A percentile compares a stretch with the other conserved stretches of the same genome.
phyloP scores from a whole-genome alignment of 2,113 vertebrate species.

The Forbesichthys agassizii region DNA sequence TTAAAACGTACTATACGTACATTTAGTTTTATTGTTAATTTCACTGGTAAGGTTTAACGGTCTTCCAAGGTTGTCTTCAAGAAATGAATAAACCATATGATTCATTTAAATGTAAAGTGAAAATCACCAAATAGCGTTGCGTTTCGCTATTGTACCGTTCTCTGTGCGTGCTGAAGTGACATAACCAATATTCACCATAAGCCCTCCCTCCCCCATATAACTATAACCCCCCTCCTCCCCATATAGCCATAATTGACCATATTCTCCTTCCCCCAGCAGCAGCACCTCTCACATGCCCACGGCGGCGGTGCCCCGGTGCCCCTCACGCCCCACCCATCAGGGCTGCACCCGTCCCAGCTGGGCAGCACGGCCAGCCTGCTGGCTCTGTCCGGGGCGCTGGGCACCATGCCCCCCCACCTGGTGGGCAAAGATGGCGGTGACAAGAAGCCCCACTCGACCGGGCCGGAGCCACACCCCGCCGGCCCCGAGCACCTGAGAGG shows the following conservation, averaged over 20 bases:
- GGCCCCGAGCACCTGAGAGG: constrained; percentile 94
- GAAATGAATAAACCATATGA: too few relatives aligned
- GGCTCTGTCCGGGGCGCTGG: constrained; percentile 90
- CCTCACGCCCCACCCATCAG: constrained; percentile 91
- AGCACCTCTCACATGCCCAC: constrained; percentile 91
- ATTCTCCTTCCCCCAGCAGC: constrained; percentile 74
- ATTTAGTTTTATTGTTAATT: too few relatives aligned
- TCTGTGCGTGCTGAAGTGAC: too few relatives aligned
- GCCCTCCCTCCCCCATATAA: not conserved
- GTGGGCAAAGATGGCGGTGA: constrained; percentile 85
- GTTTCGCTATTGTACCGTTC: constrained; percentile 1
- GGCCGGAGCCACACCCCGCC: constrained; percentile 53
- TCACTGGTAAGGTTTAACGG: too few relatives aligned
- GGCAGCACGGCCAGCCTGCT: constrained; percentile 91
- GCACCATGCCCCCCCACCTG: constrained; percentile 87
- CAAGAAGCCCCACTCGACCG: constrained; percentile 87
- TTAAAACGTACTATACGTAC: too few relatives aligned
- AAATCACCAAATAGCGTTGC: not conserved
- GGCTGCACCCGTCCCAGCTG: constrained; percentile 89
- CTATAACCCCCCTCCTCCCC: not conserved
- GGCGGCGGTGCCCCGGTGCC: constrained; percentile 85
- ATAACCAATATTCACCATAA: not conserved
- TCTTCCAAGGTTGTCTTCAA: too few relatives aligned
- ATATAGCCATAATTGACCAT: too few relatives aligned
- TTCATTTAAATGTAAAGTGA: too few relatives aligned